Conservation (phyloP, 2,797 vertebrate genomes). For the Lepidocolaptes lacrymiger region DNA sequence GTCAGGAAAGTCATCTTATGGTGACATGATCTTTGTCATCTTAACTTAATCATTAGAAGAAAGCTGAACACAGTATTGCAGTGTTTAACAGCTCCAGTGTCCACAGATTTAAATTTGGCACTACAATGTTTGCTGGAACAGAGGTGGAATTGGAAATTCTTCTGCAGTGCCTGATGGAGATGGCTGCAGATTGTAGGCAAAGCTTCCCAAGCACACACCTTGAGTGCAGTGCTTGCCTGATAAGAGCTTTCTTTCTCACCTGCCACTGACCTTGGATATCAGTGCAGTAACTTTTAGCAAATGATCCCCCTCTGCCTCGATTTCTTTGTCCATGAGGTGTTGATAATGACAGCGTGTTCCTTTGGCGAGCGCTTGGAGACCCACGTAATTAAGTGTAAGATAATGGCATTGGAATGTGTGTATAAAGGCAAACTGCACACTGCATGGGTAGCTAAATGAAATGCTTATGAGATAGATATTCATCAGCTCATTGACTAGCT, state of each 20-base stretch:
- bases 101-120: background rate
- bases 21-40: background rate
- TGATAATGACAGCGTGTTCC: constrained; percentile 21
- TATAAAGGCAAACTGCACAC: background rate
- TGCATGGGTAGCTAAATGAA: constrained; percentile 12
- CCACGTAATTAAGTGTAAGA: constrained; percentile 39
- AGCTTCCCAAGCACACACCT: background rate
- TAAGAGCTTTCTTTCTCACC: background rate
- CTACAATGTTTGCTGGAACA: background rate
- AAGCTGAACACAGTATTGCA: background rate
- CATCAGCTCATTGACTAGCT: constrained; percentile 51
- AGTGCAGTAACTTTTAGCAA: background rate
- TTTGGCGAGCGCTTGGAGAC: constrained; percentile 21
- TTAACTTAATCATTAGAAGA: background rate
- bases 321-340: background rate
- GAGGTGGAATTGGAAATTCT: background rate
- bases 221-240: background rate
- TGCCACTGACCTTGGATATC: constrained; percentile 27
- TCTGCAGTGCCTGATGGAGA: background rate
- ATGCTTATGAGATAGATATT: constrained; percentile 48
- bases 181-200: background rate
- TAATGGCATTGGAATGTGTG: background rate
- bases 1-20: background rate
- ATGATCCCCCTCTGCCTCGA: background rate
- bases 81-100: background rate